These are phyloP conservation scores for Chloropsis hardwickii DNA, from an alignment of 2,113 vertebrate genomes.

Conservation along the genomic window DNA sequence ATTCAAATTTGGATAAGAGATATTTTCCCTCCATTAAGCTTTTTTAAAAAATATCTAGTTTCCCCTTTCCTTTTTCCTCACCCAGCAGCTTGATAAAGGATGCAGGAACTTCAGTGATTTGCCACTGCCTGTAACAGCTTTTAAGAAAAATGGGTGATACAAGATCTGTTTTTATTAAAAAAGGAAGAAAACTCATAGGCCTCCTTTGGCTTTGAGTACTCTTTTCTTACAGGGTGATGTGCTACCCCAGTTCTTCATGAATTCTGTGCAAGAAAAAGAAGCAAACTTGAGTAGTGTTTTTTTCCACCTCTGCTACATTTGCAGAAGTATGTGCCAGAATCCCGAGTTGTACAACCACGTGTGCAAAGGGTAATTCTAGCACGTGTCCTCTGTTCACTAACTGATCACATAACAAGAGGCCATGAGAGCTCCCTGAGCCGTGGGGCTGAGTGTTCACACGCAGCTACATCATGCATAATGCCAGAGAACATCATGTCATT, in stretches of 20 bases:
- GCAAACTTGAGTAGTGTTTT: neutral
- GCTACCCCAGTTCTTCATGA: neutral
- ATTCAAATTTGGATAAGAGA: neutral
- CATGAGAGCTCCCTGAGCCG: neutral
- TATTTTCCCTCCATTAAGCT: neutral
- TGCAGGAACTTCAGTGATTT: neutral
- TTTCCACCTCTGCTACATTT: neutral
- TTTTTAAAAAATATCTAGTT: neutral
- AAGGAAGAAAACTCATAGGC: neutral
- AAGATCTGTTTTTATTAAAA: neutral
- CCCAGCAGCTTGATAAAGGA: neutral
- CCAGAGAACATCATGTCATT: neutral
- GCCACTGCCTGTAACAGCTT: neutral
- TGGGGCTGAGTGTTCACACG: neutral
- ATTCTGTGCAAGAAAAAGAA: neutral
- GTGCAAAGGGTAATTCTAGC: neutral
- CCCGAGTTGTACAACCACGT: fast-evolving
- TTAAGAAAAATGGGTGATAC: neutral
- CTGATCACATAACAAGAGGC: neutral
- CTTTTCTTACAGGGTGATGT: neutral
- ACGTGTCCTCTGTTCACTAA: neutral
- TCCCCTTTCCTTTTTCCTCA: neutral
- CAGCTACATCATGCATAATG: neutral
- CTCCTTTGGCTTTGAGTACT: neutral
- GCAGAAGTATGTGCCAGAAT: neutral